phyloP scores from a whole-genome alignment of 2,797 vertebrate species.

The Pelodytes ibericus region DNA sequence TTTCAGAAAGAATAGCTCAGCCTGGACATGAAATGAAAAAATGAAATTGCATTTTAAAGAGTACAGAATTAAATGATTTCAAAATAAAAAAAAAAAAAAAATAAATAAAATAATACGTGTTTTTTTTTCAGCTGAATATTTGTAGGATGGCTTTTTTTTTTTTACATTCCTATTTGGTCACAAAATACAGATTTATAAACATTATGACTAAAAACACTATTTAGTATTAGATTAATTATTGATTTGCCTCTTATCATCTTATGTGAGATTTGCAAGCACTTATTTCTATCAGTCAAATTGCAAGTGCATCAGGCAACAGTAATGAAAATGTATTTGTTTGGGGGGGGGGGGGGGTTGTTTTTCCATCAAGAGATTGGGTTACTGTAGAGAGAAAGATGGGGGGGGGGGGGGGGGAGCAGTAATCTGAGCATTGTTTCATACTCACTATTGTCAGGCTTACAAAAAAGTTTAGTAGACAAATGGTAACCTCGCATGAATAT shows the following conservation, averaged over 20 bases:
- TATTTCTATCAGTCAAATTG: slow-evolving; percentile 32
- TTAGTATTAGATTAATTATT: slow-evolving; percentile 26
- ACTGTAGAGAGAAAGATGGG: slow-evolving; percentile 58
- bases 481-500: slow-evolving; percentile 81
- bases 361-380: background rate
- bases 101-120: no score
- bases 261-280: slow-evolving; percentile 45
- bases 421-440: slow-evolving; percentile 76
- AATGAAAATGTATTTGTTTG: background rate
- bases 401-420: slow-evolving; percentile 74
- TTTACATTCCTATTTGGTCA: background rate
- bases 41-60: slow-evolving; percentile 45
- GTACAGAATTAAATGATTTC: slow-evolving; percentile 43
- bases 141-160: background rate
- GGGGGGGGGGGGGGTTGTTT: background rate
- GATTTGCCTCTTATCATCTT: slow-evolving; percentile 44
- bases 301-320: slow-evolving; percentile 4
- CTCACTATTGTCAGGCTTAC: slow-evolving; percentile 78
- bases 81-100: no score
- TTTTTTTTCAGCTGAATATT: background rate
- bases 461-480: slow-evolving; percentile 82
- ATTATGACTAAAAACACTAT: background rate
- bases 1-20: background rate
- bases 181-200: background rate
- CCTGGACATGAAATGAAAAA: slow-evolving; percentile 12